Evolutionary conservation across 30 jellyfish, hydroid and myxozoan species (phyloP), one percentile per base, ranked within the genome.

Genomic region (Chironex yamaguchii): DNA sequence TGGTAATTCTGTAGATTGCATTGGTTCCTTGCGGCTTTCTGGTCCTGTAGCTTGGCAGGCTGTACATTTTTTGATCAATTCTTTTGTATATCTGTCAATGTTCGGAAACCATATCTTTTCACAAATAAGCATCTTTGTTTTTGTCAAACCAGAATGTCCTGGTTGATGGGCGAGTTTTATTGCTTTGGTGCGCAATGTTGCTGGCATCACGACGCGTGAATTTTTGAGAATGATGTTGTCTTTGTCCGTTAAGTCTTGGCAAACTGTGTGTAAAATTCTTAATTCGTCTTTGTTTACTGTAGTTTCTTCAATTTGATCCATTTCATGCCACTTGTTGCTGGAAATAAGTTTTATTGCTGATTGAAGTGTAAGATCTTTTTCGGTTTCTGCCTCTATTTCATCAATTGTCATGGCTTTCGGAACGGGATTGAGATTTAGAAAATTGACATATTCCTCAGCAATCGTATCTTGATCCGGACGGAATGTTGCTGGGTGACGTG

Each of bases 381-480:
- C n/a, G n/a, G n/a, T n/a, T n/a, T n/a, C n/a, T n/a, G 13, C 83
- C 68, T 67, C 62, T 20, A 32, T 64, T 34, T 81, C 92, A 22
- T 67, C 49, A 22, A 65, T 6, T 1, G 92, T 27, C 89, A 81
- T 81, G 0, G 92, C 33, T n/a, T n/a, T n/a, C n/a, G n/a, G 95
- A 67, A 69, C 83, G 4, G 71, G 33, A 69, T 69, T 69, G 34
- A n/a, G 34, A 67, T 50, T 29, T 22, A 65, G 27, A 29, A 65
- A 65, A 26, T 65, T 24, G 27, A 65, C 79, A 22, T 65, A 69
- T 69, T 29, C 83, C 72, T 69, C 83, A 4, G 72, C 83, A 33
- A 69, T 69, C 36, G 83, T 69, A 33, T 69, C 83, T 69, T 29
- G 83, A 65, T 69, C 83, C 36, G 83, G 73, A 67, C 83, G 83